These are phyloP conservation scores for Sarcophaga bullata DNA, from an alignment of 1,140 invertebrate species.

Conservation along the genomic window DNA sequence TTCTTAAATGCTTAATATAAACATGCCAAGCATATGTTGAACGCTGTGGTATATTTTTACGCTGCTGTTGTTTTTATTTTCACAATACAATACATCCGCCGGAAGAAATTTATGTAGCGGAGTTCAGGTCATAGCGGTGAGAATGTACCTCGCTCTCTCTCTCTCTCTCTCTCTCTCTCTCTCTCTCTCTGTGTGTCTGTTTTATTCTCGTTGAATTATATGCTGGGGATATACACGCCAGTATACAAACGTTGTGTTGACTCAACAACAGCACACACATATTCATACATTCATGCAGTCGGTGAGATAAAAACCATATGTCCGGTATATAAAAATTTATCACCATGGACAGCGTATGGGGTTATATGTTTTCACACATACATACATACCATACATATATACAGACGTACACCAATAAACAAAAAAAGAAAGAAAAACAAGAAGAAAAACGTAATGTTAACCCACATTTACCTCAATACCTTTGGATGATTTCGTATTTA, in stretches of 20 bases:
- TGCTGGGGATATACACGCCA: too few species aligned
- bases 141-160: background rate
- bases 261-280: background rate
- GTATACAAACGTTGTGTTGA: background rate
- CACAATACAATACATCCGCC: constrained; percentile 8
- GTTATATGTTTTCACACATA: background rate
- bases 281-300: background rate
- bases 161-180: background rate
- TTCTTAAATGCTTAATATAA: too few species aligned
- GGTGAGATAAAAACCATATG: constrained; percentile 35
- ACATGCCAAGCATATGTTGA: too few species aligned
- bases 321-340: constrained; percentile 39
- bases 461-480: constrained; percentile 8
- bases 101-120: constrained; percentile 31
- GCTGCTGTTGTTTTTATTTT: background rate
- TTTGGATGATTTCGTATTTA: background rate
- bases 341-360: constrained; percentile 15
- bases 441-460: background rate
- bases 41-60: too few species aligned
- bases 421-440: too few species aligned
- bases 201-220: too few species aligned
- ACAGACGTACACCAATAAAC: background rate
- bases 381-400: background rate
- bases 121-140: background rate
- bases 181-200: too few species aligned